phyloP scores from a whole-genome alignment of 2,888 invertebrate species.

The Zygogramma bicolorata region DNA sequence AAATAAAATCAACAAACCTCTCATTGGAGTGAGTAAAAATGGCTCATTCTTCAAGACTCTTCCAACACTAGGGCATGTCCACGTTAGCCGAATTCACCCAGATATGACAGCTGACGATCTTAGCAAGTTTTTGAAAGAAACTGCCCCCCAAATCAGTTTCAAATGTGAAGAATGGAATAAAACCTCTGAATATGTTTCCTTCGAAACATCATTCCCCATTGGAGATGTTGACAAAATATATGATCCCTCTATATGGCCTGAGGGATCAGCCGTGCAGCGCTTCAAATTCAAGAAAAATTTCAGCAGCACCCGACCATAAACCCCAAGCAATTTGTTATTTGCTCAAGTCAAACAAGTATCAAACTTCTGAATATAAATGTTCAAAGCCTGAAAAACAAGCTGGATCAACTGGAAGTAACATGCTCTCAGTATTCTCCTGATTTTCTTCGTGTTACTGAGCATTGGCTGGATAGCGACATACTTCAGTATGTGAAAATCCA shows the following conservation, averaged over 20 bases:
- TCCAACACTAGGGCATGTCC: background rate
- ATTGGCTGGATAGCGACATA: background rate
- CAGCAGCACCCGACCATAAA: background rate
- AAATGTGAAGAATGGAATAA: background rate
- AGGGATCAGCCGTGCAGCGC: background rate
- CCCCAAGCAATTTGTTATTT: background rate
- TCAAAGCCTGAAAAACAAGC: background rate
- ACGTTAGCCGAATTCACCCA: background rate
- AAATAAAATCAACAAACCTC: background rate
- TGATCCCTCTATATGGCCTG: background rate
- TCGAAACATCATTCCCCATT: background rate
- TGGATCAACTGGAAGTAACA: background rate
- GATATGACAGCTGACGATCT: background rate
- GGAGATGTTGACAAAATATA: background rate
- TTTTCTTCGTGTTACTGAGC: background rate
- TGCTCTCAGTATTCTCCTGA: background rate
- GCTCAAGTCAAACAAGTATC: background rate
- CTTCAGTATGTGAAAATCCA: background rate
- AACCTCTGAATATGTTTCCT: background rate
- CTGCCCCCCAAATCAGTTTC: background rate
- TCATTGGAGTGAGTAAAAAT: background rate
- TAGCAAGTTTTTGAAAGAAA: background rate
- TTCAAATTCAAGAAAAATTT: background rate
- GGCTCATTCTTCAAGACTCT: background rate
- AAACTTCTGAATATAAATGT: background rate